phyloP scores from a whole-genome alignment of 1,140 invertebrate species.

The Bombus pyrosoma region DNA sequence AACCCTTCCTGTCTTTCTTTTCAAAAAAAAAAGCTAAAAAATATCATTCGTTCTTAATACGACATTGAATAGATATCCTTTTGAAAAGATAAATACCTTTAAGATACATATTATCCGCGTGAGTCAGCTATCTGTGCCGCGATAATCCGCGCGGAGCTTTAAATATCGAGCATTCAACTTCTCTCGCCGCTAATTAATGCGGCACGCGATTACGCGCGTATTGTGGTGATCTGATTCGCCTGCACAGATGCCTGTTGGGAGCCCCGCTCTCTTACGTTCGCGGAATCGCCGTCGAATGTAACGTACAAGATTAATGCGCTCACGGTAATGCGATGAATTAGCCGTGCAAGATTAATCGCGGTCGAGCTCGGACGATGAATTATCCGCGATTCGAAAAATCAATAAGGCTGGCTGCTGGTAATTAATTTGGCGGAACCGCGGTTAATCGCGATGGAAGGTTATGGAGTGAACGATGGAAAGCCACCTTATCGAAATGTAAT shows the following conservation, averaged over 20 bases:
- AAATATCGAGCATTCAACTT: neutral
- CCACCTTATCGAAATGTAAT: conserved; percentile 4
- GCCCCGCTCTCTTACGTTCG: conserved; percentile 7
- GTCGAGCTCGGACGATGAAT: conserved; percentile 25
- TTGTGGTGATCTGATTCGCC: conserved; percentile 23
- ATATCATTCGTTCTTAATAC: neutral
- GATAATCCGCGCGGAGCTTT: neutral
- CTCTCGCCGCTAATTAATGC: conserved; percentile 11
- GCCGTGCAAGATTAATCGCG: conserved; percentile 36
- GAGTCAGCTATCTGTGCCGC: neutral
- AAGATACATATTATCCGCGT: neutral
- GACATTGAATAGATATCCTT: neutral
- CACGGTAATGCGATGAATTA: conserved; percentile 27
- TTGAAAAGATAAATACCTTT: neutral
- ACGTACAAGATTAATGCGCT: conserved; percentile 22
- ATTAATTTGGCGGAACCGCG: conserved; percentile 37
- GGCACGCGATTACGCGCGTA: neutral
- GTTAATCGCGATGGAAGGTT: conserved; percentile 29
- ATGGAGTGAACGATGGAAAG: neutral
- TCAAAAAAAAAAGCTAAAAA: no score
- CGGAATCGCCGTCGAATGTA: conserved; percentile 7
- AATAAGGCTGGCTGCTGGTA: conserved; percentile 28
- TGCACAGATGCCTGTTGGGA: neutral
- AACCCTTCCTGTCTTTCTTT: no score
- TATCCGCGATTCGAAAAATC: conserved; percentile 45